Evolutionary conservation across 2,888 invertebrate species (phyloP).

Genomic region (Eristalinus aeneus): DNA sequence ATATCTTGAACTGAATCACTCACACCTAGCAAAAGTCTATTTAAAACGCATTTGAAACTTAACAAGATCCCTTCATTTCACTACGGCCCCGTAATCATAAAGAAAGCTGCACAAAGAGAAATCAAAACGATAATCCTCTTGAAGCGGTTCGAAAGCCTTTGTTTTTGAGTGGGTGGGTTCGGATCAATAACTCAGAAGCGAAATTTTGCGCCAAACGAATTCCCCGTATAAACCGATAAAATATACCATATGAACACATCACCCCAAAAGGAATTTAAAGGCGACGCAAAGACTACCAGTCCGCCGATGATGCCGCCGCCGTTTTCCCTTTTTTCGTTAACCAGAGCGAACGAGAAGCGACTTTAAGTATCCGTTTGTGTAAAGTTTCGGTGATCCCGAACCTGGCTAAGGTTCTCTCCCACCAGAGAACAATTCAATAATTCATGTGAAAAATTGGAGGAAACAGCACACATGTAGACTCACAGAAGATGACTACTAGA

Average conservation of each 20-base stretch:
- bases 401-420: neutral
- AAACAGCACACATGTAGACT: neutral
- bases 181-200: neutral
- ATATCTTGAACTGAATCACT: no score
- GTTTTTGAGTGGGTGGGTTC: neutral
- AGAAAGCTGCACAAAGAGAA: no score
- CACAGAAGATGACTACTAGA: neutral
- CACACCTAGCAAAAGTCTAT: no score
- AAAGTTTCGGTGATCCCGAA: neutral
- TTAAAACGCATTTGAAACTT: no score
- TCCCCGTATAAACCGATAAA: neutral
- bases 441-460: neutral
- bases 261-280: neutral
- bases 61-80: no score
- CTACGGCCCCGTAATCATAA: no score
- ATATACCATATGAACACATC: neutral
- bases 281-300: neutral
- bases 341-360: neutral
- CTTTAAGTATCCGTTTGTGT: neutral
- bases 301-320: neutral
- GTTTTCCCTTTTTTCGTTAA: neutral
- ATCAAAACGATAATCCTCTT: no score
- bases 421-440: neutral
- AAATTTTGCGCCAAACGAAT: neutral
- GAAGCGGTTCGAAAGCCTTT: neutral